Conservation (phyloP, 2,113 vertebrate genomes). For the Illadopsis cleaveri region DNA sequence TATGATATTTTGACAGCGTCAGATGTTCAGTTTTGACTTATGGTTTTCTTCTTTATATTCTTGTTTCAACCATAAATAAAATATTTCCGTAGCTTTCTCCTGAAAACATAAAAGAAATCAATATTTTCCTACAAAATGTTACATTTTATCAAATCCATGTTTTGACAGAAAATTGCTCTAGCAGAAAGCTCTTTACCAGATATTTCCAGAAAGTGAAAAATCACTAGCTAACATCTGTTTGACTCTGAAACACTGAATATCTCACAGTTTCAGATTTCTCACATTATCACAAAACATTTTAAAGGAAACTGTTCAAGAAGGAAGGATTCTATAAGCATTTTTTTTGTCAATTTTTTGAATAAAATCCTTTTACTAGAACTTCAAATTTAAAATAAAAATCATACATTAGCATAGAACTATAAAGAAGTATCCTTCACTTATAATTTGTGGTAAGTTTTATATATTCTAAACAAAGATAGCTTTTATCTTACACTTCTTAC, state of each 20-base stretch:
- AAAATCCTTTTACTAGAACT: not conserved
- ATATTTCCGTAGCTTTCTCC: not conserved
- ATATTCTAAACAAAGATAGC: not conserved
- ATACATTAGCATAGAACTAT: not conserved
- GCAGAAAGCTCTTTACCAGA: not conserved
- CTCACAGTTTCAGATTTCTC: not conserved
- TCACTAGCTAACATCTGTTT: not conserved
- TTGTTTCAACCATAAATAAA: not conserved
- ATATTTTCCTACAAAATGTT: not conserved
- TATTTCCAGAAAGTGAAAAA: conserved; percentile 8
- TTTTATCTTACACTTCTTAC: not conserved
- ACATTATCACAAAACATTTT: not conserved
- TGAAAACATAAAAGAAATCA: not conserved
- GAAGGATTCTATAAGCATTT: not conserved
- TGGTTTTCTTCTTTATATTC: not conserved
- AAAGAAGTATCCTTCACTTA: not conserved
- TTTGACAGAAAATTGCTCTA: not conserved
- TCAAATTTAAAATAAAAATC: not conserved
- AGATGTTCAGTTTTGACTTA: not conserved
- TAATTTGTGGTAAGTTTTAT: not conserved
- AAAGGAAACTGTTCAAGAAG: not conserved
- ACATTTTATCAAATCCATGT: not conserved
- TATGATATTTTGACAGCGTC: not conserved
- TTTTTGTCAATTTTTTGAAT: not conserved
- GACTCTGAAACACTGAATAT: not conserved